Evolutionary conservation across 1,140 invertebrate genomes (phyloP).

Genomic region (Tyrophagus putrescentiae): DNA sequence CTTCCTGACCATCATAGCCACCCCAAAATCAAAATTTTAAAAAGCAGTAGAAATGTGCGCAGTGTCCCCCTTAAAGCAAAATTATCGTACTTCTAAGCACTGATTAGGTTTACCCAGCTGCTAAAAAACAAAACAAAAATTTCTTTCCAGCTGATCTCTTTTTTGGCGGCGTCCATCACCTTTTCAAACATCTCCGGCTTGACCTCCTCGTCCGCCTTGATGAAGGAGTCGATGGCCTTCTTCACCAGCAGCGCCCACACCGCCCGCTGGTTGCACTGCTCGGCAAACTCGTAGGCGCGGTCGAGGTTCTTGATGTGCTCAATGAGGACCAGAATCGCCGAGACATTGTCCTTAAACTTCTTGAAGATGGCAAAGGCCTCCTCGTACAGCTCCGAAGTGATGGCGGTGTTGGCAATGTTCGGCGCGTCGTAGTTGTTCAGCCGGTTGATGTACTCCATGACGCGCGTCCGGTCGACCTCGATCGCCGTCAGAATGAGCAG

Average conservation of each 20-base stretch:
- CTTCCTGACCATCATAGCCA: no score
- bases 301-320: constrained; percentile 95
- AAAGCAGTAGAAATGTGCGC: no score
- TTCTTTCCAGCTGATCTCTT: constrained; percentile 90
- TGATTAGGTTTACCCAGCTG: no score
- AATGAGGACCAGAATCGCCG: constrained; percentile 94
- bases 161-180: constrained; percentile 84
- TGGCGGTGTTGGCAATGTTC: constrained; percentile 98
- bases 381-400: constrained; percentile 90
- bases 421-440: constrained; percentile 99
- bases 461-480: constrained; percentile 87
- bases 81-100: no score
- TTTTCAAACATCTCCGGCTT: constrained; percentile 96
- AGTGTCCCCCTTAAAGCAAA: no score
- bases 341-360: constrained; percentile 99
- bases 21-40: no score
- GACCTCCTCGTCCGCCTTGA: constrained; percentile 93
- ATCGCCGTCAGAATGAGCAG: constrained; percentile 69
- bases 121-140: no score
- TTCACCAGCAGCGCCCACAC: constrained; percentile 98
- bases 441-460: constrained; percentile 80
- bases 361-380: constrained; percentile 99
- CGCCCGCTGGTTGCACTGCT: constrained; percentile 93
- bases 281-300: constrained; percentile 97
- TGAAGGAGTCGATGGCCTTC: constrained; percentile 97